Evolutionary conservation across 2,888 invertebrate genomes (phyloP).

Genomic region (Drosophila birchii): DNA sequence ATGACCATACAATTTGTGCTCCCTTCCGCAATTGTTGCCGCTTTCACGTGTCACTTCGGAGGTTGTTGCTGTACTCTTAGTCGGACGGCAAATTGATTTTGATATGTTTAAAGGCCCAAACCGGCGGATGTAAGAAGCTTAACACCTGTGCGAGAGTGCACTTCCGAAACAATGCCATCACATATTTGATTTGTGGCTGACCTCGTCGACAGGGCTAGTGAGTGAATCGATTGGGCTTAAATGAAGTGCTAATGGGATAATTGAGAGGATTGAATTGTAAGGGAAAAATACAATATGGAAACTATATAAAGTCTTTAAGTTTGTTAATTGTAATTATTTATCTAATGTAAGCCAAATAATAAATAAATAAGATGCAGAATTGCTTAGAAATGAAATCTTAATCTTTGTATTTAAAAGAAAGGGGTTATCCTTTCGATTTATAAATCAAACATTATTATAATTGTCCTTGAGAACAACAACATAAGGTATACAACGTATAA

Average conservation of each 20-base stretch:
- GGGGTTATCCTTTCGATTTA: too few species aligned
- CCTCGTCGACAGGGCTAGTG: background rate
- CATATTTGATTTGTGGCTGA: slow-evolving; percentile 18
- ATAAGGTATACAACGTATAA: too few species aligned
- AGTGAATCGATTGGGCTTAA: slow-evolving; percentile 1
- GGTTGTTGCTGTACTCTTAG: slow-evolving; percentile 1
- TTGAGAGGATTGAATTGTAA: background rate
- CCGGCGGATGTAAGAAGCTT: slow-evolving; percentile 4
- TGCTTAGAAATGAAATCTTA: too few species aligned
- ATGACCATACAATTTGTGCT: slow-evolving; percentile 69
- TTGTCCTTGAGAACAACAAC: too few species aligned
- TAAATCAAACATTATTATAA: too few species aligned
- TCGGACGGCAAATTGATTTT: slow-evolving; percentile 60
- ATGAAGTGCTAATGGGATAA: slow-evolving; percentile 1
- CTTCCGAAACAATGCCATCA: slow-evolving; percentile 16
- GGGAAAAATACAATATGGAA: background rate
- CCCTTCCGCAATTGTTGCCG: slow-evolving; percentile 60
- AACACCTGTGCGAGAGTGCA: slow-evolving; percentile 10
- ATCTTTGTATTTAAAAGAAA: too few species aligned
- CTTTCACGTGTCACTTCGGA: slow-evolving; percentile 70
- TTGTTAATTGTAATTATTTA: too few species aligned
- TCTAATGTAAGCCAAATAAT: too few species aligned
- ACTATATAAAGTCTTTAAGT: background rate
- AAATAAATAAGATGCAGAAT: too few species aligned
- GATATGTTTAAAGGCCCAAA: slow-evolving; percentile 43